Evolutionary conservation across 2,797 vertebrate species (phyloP), one percentile per base, ranked within the genome.

Genomic region (Erpetoichthys calabaricus): DNA sequence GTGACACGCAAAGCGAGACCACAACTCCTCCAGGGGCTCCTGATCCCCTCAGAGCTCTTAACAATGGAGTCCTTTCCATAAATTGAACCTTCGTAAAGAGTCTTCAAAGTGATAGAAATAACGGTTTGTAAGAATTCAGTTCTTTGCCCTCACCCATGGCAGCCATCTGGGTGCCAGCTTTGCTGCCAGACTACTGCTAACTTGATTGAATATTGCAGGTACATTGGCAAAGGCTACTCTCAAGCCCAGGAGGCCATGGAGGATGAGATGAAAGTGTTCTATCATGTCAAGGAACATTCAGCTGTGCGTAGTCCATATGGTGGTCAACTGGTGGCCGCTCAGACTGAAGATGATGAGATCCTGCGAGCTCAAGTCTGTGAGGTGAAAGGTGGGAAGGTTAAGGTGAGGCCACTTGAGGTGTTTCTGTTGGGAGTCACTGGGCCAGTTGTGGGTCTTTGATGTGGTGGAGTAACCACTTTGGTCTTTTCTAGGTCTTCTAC

Each of bases 151-250:
- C 25, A 25, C 25, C 25, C 25, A 25, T n/a, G 25, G 2, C 25
- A 2, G 25, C 25, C 25, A 25, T 25, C 25, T 25, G 25, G 25
- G 25, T 25, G 25, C 25, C 25, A 25, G 25, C 25, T 25, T 25
- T 25, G 25, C 25, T 25, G 25, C 25, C 25, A 25, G 25, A 25
- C 25, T 25, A 25, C 25, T 25, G 25, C 25, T 25, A 25, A 25
- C 25, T 25, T 25, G 25, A 25, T 25, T 25, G 25, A 25, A 25
- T 25, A 25, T 25, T 49, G 55, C 63, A 97, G 94, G 69, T 97
- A 90, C 69, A 85, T 98, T n/a, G 93, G 92, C 3, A 78, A 87
- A 68, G 82, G 78, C 59, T 97, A 94, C 72, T 98, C 94, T 41
- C 74, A 73, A 3, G 86, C 89, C 49, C 91, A 90, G 67, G 91